These are phyloP conservation scores for Listronotus oregonensis DNA, from an alignment of 1,140 invertebrate genomes.

Conservation along the genomic window DNA sequence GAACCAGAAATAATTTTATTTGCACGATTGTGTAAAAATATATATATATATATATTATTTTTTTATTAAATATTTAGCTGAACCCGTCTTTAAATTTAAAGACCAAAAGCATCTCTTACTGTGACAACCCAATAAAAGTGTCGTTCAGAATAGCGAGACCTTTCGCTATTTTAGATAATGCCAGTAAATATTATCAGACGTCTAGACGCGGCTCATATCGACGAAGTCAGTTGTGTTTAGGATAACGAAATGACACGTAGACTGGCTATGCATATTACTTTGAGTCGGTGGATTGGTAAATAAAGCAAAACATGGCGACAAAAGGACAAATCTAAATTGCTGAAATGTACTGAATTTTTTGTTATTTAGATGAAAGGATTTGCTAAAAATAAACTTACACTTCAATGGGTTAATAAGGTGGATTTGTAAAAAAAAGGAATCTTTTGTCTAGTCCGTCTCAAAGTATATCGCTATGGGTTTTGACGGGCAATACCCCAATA, in stretches of 20 bases:
- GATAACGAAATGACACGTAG: slow-evolving; percentile 14
- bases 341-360: no score
- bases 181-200: slow-evolving; percentile 14
- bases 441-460: no score
- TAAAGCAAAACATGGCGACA: no score
- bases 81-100: background rate
- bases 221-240: slow-evolving; percentile 13
- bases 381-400: no score
- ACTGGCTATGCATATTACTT: slow-evolving; percentile 12
- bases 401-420: no score
- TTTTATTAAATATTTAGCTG: background rate
- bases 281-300: background rate
- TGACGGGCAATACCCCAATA: no score
- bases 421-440: no score
- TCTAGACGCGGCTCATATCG: slow-evolving; percentile 6
- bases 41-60: background rate
- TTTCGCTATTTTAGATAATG: slow-evolving; percentile 7
- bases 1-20: no score
- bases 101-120: background rate
- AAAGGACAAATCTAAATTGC: no score
- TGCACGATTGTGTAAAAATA: no score
- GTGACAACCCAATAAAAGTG: slow-evolving; percentile 10
- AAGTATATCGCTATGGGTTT: no score
- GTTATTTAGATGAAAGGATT: no score
- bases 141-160: slow-evolving; percentile 5